These are phyloP conservation scores for Ailuropoda melanoleuca DNA, from an alignment of 2,113 vertebrate genomes.

Conservation along the genomic window DNA sequence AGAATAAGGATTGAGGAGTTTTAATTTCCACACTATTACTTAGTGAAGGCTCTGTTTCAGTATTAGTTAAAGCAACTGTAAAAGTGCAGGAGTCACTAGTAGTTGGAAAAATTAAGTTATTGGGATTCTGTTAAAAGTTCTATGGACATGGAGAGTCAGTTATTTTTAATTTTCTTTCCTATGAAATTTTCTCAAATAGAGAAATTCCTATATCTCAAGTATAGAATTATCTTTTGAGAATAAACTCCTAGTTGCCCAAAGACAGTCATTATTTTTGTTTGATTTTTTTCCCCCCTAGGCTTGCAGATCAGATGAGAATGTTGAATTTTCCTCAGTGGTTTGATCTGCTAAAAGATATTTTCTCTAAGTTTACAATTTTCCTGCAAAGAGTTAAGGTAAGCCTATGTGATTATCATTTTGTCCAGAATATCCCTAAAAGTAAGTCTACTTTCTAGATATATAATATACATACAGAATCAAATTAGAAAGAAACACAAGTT, in stretches of 20 bases:
- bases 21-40: neutral
- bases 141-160: neutral
- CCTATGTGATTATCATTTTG: neutral
- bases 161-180: conserved; percentile 13
- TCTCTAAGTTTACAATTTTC: conserved; percentile 94
- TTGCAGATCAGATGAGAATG: conserved; percentile 96
- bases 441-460: neutral
- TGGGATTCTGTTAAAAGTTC: neutral
- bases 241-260: neutral
- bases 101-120: neutral
- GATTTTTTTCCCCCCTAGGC: conserved; percentile 83
- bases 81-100: neutral
- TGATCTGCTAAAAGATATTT: conserved; percentile 92
- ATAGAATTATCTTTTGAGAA: neutral
- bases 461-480: neutral
- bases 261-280: conserved; percentile 41
- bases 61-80: conserved; percentile 22
- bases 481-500: neutral
- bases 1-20: neutral
- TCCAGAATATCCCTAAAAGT: conserved; percentile 47
- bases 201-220: neutral
- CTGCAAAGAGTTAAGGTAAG: conserved; percentile 96
- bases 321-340: conserved; percentile 98
- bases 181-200: neutral
- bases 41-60: conserved; percentile 44